These are phyloP conservation scores for Parnassius smintheus DNA, from an alignment of 2,888 invertebrate species.

Conservation along the genomic window DNA sequence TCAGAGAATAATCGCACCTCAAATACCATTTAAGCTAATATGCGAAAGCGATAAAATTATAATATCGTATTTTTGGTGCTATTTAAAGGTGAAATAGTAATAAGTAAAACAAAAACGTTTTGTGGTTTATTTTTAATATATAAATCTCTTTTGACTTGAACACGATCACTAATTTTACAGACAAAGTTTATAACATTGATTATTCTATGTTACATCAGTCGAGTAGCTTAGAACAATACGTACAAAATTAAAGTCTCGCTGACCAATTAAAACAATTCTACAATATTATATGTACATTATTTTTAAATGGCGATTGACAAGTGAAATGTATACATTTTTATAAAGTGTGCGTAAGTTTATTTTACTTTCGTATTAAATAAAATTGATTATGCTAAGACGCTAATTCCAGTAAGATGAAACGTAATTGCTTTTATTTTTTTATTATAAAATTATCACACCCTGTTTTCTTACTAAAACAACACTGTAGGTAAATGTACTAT, in stretches of 20 bases:
- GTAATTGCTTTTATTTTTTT: too few relatives aligned
- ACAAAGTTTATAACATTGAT: conserved; percentile 74
- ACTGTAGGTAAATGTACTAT: neutral
- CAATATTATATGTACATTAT: conserved; percentile 53
- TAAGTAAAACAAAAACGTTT: conserved; percentile 34
- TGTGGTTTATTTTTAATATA: conserved; percentile 76
- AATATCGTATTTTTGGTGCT: neutral
- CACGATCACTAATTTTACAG: conserved; percentile 80
- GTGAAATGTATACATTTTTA: conserved; percentile 1
- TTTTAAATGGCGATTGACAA: conserved; percentile 23
- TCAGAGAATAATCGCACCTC: too few relatives aligned
- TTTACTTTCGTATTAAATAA: neutral
- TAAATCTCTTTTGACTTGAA: conserved; percentile 81
- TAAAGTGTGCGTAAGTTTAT: neutral
- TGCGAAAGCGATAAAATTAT: too few relatives aligned
- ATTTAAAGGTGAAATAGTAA: neutral
- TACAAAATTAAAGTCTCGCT: conserved; percentile 60
- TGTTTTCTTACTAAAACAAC: neutral
- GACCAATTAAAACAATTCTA: conserved; percentile 57
- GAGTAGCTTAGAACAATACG: conserved; percentile 61
- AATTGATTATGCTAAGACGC: neutral
- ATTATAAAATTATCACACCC: neutral
- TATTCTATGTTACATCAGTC: conserved; percentile 70
- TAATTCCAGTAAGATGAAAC: too few relatives aligned
- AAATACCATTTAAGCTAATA: too few relatives aligned